Evolutionary conservation across 2,113 vertebrate species (phyloP).

Genomic region (Paedocypris sp.): DNA sequence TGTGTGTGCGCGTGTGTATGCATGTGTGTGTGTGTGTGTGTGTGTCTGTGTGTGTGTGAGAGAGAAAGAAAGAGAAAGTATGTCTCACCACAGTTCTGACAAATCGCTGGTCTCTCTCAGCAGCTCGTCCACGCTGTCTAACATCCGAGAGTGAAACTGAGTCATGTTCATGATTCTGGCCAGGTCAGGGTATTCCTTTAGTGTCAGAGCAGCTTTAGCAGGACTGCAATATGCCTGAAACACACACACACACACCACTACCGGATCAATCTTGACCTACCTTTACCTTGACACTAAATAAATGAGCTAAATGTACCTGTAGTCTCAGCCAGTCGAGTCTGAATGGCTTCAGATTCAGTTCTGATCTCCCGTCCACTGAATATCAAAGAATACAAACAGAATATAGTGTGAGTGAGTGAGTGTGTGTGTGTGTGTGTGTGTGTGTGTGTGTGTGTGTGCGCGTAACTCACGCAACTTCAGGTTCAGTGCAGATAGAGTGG

Average conservation of each 20-base stretch:
- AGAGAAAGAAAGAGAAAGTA: no score
- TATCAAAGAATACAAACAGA: not conserved
- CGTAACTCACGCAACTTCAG: slow-evolving; percentile 70
- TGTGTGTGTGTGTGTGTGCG: not conserved
- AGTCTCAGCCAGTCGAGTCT: slow-evolving; percentile 87
- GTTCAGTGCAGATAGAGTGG: slow-evolving; percentile 68
- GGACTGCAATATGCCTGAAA: slow-evolving; percentile 81
- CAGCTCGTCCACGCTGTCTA: slow-evolving; percentile 68
- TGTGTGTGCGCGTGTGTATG: no score
- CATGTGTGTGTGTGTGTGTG: no score
- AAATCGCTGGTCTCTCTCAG: slow-evolving; percentile 74
- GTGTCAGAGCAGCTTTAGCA: slow-evolving; percentile 65
- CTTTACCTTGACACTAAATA: no score
- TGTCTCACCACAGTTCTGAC: slow-evolving; percentile 71
- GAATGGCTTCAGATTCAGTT: slow-evolving; percentile 73
- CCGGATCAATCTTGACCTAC: no score
- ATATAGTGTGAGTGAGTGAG: no score
- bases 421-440: not conserved
- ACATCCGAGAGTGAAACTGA: slow-evolving; percentile 80
- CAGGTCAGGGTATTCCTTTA: slow-evolving; percentile 70
- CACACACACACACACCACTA: slow-evolving; percentile 12
- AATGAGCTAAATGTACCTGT: slow-evolving; percentile 61
- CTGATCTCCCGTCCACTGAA: slow-evolving; percentile 68
- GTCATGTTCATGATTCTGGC: slow-evolving; percentile 82
- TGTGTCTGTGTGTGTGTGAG: no score